Conservation (phyloP, 2,797 vertebrate species). For the Tenualosa thibaudeaui region DNA sequence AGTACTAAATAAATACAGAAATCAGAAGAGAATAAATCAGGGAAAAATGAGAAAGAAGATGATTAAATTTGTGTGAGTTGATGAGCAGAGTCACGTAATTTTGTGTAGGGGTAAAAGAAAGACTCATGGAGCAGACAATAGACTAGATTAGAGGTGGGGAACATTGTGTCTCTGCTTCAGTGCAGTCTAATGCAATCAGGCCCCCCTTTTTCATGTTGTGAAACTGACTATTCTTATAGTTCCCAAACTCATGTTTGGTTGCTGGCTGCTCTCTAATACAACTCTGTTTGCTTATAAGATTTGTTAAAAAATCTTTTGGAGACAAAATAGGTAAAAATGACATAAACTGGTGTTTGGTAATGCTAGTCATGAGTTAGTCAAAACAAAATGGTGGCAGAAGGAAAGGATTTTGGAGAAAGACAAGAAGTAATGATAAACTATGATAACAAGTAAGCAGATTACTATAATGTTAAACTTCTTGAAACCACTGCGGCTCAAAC, state of each 20-base stretch:
- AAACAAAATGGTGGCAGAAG: background rate
- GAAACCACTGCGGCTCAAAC: background rate
- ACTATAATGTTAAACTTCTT: constrained; percentile 2
- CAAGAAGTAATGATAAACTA: background rate
- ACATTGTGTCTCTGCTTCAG: background rate
- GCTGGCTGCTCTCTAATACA: no score
- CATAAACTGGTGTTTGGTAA: background rate
- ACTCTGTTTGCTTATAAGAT: background rate
- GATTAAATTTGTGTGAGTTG: background rate
- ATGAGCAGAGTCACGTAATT: background rate
- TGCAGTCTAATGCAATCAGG: background rate
- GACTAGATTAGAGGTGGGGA: background rate
- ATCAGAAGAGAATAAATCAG: background rate
- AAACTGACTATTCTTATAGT: background rate
- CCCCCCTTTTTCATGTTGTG: background rate
- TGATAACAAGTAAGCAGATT: background rate
- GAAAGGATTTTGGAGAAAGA: background rate
- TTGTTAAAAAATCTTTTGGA: background rate
- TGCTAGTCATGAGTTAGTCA: background rate
- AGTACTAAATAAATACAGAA: no score
- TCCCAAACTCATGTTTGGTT: background rate
- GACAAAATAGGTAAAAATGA: background rate
- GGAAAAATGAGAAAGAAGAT: background rate
- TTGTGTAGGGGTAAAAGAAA: background rate
- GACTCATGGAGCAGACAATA: background rate